phyloP scores from a whole-genome alignment of 2,113 vertebrate species.

The Aphyosemion australe region DNA sequence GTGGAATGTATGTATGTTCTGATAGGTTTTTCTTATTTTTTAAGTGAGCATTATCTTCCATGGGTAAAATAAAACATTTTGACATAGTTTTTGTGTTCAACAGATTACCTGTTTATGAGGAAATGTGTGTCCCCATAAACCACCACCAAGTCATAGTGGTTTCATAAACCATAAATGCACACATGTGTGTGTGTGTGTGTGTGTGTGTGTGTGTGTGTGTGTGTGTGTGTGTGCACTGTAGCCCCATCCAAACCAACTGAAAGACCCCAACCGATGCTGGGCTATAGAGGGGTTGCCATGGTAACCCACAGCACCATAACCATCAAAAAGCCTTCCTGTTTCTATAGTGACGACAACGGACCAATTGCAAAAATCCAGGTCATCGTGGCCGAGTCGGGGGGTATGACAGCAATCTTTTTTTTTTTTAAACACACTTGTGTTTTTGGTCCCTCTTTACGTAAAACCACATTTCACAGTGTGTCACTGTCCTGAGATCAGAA shows the following conservation, averaged over 20 bases:
- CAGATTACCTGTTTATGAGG: too few relatives aligned
- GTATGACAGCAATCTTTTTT: slow-evolving; percentile 75
- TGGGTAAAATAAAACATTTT: too few relatives aligned
- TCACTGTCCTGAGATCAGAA: slow-evolving; percentile 21
- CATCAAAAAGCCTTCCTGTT: slow-evolving; percentile 92
- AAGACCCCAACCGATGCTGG: slow-evolving; percentile 84
- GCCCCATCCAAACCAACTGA: slow-evolving; percentile 85
- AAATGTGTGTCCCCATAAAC: too few relatives aligned
- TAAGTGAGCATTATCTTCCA: too few relatives aligned
- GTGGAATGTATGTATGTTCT: too few relatives aligned
- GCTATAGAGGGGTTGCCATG: slow-evolving; percentile 83
- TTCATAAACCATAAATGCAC: too few relatives aligned
- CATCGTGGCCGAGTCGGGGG: slow-evolving; percentile 91
- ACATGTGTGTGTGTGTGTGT: too few relatives aligned
- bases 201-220: not conserved
- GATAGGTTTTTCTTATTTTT: too few relatives aligned
- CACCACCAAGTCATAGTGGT: too few relatives aligned
- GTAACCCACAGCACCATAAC: slow-evolving; percentile 90
- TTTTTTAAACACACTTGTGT: slow-evolving; percentile 30
- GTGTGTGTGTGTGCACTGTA: slow-evolving; percentile 56
- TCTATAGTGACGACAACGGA: slow-evolving; percentile 93
- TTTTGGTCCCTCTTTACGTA: not conserved
- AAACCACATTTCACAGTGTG: not conserved
- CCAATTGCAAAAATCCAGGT: slow-evolving; percentile 93
- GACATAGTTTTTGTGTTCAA: too few relatives aligned